Conservation (phyloP, 2,888 invertebrate species). For the Linyphia triangularis region DNA sequence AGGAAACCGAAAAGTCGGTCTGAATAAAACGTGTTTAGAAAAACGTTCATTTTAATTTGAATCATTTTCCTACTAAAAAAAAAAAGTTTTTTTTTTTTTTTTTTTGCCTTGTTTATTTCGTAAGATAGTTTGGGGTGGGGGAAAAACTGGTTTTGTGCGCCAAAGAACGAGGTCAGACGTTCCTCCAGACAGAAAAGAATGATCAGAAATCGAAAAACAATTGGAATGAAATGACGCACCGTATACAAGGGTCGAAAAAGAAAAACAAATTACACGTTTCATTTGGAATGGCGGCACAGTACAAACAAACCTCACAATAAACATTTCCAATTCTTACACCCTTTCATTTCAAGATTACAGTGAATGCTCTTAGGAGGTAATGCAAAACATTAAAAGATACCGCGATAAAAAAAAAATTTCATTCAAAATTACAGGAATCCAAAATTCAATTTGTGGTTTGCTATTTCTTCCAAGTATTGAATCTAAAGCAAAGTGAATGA, state of each 20-base stretch:
- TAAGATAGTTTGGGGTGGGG: slow-evolving; percentile 10
- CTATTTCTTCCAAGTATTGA: not conserved
- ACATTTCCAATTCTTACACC: not conserved
- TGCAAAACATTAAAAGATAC: not conserved
- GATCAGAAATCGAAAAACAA: not conserved
- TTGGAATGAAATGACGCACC: not conserved
- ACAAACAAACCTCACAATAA: not conserved
- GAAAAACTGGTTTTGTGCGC: slow-evolving; percentile 52
- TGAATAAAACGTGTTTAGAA: not conserved
- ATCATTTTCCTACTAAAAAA: not conserved
- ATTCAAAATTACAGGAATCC: not conserved
- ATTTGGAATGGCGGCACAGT: not conserved
- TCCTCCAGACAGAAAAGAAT: slow-evolving; percentile 7
- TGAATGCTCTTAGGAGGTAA: not conserved
- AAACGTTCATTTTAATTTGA: not conserved
- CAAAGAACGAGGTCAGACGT: slow-evolving; percentile 41
- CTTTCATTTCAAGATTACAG: not conserved
- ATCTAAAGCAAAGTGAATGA: not conserved
- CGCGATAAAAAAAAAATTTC: not conserved
- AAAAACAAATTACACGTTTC: slow-evolving; percentile 45
- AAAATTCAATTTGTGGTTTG: not conserved
- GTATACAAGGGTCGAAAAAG: not conserved
- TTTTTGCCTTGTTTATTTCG: not conserved
- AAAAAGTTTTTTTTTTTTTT: too few species aligned
- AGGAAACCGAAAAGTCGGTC: not conserved